Base-by-base conservation (phyloP, 2,797 vertebrate genomes). In the Sebastiscus tertius region DNA sequence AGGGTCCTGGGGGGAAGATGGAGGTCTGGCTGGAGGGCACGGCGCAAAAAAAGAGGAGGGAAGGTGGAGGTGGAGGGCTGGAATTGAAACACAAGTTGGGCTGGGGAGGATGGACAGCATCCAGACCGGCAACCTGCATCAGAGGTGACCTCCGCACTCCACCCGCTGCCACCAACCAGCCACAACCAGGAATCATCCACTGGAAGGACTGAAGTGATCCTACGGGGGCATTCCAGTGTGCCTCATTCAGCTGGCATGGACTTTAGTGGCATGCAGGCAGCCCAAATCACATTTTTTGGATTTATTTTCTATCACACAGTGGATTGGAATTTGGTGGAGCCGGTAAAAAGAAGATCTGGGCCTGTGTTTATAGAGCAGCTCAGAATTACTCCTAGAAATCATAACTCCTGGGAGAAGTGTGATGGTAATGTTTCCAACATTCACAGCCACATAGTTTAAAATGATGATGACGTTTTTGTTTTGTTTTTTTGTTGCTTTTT, bases 1-100 rank as follows among this genome's bases (percentile, higher is more conserved):
- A 1, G 42, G 67, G 75, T 77, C 83, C 80, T 46, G 42, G 54
- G 58, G 78, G 78, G 76, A 63, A 31, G 74, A 76, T 75, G 54
- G 75, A 62, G 79, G 79, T 81, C 82, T 88, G 87, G 82, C 80
- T 83, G 60, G 52, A 83, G 78, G 80, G 75, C 85, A 81, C 16
- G 8, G 59, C 63, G 70, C 46, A 55, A 55, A 78, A 78, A 62
- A 66, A 33, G 22, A 78, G 36, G 22, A 72, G 54, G 39, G 29
- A 39, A 81, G 80, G 75, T 59, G 49, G 68, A 74, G 66, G 80
- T 67, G 58, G 24, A 14, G 58, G 54, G 33, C 27, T 81, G 79
- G 84, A 82, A 64, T 52, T 69, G 42, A 80, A 75, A 66, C 63
- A 71, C 1, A 36, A 76, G 66, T 66, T 75, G 2, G 14, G 60